A percentile compares a stretch with the other conserved stretches of the same genome.
These are phyloP conservation scores for Papilio polyxenes DNA, from an alignment of 1,140 invertebrate species.

Conservation along the genomic window DNA sequence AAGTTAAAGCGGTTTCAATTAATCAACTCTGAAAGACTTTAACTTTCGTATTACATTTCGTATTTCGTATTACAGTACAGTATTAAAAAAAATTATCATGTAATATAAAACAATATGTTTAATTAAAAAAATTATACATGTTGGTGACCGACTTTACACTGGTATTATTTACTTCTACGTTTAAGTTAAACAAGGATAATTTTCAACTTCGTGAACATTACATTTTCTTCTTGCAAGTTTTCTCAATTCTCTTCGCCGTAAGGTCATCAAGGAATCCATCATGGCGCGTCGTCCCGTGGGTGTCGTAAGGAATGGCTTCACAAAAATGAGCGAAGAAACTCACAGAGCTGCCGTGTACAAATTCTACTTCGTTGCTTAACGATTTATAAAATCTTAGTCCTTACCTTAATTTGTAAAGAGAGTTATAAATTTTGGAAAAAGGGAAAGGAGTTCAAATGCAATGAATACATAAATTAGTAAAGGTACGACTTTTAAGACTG, in stretches of 20 bases:
- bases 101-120: neutral
- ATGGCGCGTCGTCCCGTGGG: conserved; percentile 8
- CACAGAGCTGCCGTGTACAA: neutral
- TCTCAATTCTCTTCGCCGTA: conserved; percentile 9
- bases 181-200: neutral
- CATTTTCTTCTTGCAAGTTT: neutral
- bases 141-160: no score
- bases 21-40: conserved; percentile 17
- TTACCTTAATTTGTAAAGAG: no score
- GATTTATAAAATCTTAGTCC: neutral
- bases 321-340: conserved; percentile 1
- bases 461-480: no score
- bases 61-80: no score
- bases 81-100: neutral
- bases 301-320: conserved; percentile 10
- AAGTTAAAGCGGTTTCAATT: conserved; percentile 20
- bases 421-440: no score
- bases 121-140: no score
- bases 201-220: neutral
- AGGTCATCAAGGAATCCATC: conserved; percentile 26
- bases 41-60: no score
- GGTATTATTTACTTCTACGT: neutral
- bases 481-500: neutral
- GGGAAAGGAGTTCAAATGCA: no score
- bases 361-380: neutral